A percentile compares a stretch with the other conserved stretches of the same genome.
These are phyloP conservation scores for Diadegma fenestrale DNA, from an alignment of 2,888 invertebrate genomes.

Conservation along the genomic window DNA sequence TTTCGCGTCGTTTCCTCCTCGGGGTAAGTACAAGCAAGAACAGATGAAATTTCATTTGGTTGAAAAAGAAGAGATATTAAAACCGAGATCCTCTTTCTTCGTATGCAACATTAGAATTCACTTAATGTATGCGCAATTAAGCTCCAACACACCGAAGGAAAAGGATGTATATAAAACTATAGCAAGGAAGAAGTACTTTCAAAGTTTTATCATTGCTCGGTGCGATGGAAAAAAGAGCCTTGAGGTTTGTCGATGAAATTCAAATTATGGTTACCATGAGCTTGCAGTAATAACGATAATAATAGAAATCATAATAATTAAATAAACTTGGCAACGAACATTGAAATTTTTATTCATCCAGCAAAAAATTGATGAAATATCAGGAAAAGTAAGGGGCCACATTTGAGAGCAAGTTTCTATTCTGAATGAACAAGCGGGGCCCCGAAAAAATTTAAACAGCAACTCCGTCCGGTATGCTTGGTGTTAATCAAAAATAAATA, in stretches of 20 bases:
- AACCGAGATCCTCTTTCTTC: constrained; percentile 29
- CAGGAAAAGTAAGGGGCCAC: no score
- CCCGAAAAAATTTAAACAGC: no score
- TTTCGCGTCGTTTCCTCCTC: constrained; percentile 19
- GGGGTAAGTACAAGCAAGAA: constrained; percentile 30
- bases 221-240: constrained; percentile 26
- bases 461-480: no score
- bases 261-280: constrained; percentile 2
- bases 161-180: constrained; percentile 25
- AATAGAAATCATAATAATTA: constrained; percentile 4
- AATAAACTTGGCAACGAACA: not conserved
- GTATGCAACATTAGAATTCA: constrained; percentile 50
- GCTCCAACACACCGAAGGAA: constrained; percentile 48
- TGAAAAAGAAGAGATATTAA: constrained; percentile 52
- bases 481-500: not conserved
- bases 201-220: constrained; percentile 50
- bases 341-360: not conserved
- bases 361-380: not conserved
- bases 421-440: no score
- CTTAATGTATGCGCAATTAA: constrained; percentile 64
- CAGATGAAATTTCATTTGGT: constrained; percentile 50
- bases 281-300: constrained; percentile 4
- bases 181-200: constrained; percentile 5
- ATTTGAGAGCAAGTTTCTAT: no score
- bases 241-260: constrained; percentile 19